Evolutionary conservation across 2,113 vertebrate genomes (phyloP), one percentile per base, ranked within the genome.

Genomic region (Marcusenius ussheri): DNA sequence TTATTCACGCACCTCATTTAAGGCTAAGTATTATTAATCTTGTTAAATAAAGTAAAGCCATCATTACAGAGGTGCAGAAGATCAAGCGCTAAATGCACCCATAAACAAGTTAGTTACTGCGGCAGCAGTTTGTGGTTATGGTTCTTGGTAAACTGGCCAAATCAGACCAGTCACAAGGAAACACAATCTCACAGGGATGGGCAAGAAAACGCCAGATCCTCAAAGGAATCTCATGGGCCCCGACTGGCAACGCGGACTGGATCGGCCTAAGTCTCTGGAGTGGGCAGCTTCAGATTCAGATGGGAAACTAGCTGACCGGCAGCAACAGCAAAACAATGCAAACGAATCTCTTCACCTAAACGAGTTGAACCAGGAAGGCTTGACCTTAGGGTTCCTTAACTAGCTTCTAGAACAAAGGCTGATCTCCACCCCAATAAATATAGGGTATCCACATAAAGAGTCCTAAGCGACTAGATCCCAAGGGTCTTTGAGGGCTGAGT

Each of bases 21-120:
- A 80, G 35, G 74, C 74, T 80, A 80, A 80, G 74, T 80, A 42
- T 39, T 80, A 80, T 80, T 80, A 80, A 80, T 42, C 74, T 80
- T 8, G 35, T 80, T 39, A 80, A 80, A 80, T 80, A 80, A 35
- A 74, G 66, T 74, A 70, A 27, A 77, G 31, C 35, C 4, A 5
- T 42, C 17, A 39, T 80, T 80, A 77, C 31, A 80, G 74, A 17
- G 15, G 35, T 19, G 11, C 31, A 80, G 31, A 80, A 42, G 5
- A 42, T 77, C 74, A 7, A 42, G 15, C 74, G 0, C 74, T 19
- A 17, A 80, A 35, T 39, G 31, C 15, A 19, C 13, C 31, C 17
- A 39, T 80, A 19, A 80, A 80, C 74, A 80, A 80, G 35, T 39
- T 80, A 17, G 35, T 42, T 13, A 39, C 17, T 42, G 74, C 7